Conservation (phyloP, 2,888 invertebrate genomes). For the Crepidodera aurea region DNA sequence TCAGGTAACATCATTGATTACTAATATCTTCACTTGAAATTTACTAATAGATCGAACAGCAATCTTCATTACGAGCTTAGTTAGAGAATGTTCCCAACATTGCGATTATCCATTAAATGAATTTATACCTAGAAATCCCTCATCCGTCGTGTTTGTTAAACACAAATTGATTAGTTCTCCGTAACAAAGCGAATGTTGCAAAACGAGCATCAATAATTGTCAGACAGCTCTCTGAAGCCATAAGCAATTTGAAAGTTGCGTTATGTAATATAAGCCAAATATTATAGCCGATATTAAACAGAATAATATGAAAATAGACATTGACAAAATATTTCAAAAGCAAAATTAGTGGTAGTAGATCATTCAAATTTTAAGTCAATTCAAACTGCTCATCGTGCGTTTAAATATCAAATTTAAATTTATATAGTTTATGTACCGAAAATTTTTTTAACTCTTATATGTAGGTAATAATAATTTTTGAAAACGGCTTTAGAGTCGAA, state of each 20-base stretch:
- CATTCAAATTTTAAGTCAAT: too few relatives aligned
- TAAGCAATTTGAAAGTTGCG: not conserved
- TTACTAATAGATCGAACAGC: constrained; percentile 1
- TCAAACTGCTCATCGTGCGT: too few relatives aligned
- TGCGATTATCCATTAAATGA: constrained; percentile 12
- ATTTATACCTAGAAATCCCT: constrained; percentile 18
- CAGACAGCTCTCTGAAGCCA: not conserved
- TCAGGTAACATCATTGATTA: not conserved
- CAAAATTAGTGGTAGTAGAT: too few relatives aligned
- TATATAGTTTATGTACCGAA: too few relatives aligned
- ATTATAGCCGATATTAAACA: too few relatives aligned
- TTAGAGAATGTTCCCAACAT: constrained; percentile 14
- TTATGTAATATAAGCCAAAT: not conserved
- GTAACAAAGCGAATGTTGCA: not conserved
- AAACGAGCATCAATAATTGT: constrained; percentile 13
- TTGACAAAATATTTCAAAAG: too few relatives aligned
- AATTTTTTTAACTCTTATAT: too few relatives aligned
- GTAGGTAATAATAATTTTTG: too few relatives aligned
- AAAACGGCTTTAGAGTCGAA: too few relatives aligned
- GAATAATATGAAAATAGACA: too few relatives aligned
- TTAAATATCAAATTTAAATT: too few relatives aligned
- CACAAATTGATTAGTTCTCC: constrained; percentile 12
- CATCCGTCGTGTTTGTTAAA: constrained; percentile 21
- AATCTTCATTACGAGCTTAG: constrained; percentile 13
- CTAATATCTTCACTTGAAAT: not conserved